Conservation (phyloP, 2,113 vertebrate species). For the cat (Felis catus) region F.catus_Fca126_mat1.0 CM031423.1:53508001-53508500, state of each 20-base stretch:
- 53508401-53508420: not conserved
- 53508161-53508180: conserved; percentile 1
- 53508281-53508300: not conserved
- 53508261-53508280: not conserved
- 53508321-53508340: conserved; percentile 46
- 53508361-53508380: not conserved
- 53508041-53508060: not conserved
- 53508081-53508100: not conserved
- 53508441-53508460: conserved; percentile 37
- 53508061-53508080: conserved; percentile 21
- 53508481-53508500: conserved; percentile 95
- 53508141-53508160: not conserved
- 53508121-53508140: conserved; percentile 16
- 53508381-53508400: conserved; percentile 8
- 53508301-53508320: conserved; percentile 20
- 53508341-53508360: not conserved
- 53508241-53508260: not conserved
- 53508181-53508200: not conserved
- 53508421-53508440: not conserved
- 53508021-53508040: conserved; percentile 10
- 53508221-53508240: not conserved
- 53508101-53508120: not conserved
- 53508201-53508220: not conserved
- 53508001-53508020: not conserved
- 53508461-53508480: conserved; percentile 28